Evolutionary conservation across 2,888 invertebrate species (phyloP), one percentile per base, ranked within the genome.

Genomic region (Epirrhoe tristata): DNA sequence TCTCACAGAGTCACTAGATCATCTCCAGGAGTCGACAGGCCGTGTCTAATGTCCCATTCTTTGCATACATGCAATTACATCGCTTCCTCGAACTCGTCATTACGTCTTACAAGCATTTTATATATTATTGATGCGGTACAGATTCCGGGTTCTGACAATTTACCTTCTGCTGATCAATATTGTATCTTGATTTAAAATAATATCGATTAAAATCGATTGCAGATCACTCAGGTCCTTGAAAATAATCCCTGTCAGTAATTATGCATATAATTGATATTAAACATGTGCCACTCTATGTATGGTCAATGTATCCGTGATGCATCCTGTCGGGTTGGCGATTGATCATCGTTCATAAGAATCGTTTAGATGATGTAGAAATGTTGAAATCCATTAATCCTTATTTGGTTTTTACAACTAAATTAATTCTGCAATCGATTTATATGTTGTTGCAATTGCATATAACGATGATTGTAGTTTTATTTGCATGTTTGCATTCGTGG

Each of bases 51-150:
- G 80, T 78, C 68, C 81, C 74, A 82, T 86, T 86, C 82, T 84
- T 83, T 65, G 73, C 77, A 74, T 80, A 77, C 77, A 74, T 77
- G 73, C 74, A 78, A 82, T 86, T 84, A 83, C 76, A 65, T 53
- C 17, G 77, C 77, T 89, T 90, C 90, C 81, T 79, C 76, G 86
- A 86, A 89, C 70, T 73, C 60, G 67, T 76, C 73, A 78, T 77
- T 76, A 77, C 67, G 72, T 76, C 69, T 75, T 73, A 71, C 69
- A 68, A 70, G 66, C 55, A 71, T 77, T 77, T 82, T 78, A n/a
- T n/a, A n/a, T n/a, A 83, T 83, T 83, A 85, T 83, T 79, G 73
- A 84, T 84, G 81, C 78, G 71, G 66, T 77, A 74, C 66, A 72
- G 63, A 80, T 85, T 87, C 85, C 85, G 85, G 82, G 78, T 84